Base-by-base conservation (phyloP, 1,140 invertebrate species). In the Orius laevigatus region DNA sequence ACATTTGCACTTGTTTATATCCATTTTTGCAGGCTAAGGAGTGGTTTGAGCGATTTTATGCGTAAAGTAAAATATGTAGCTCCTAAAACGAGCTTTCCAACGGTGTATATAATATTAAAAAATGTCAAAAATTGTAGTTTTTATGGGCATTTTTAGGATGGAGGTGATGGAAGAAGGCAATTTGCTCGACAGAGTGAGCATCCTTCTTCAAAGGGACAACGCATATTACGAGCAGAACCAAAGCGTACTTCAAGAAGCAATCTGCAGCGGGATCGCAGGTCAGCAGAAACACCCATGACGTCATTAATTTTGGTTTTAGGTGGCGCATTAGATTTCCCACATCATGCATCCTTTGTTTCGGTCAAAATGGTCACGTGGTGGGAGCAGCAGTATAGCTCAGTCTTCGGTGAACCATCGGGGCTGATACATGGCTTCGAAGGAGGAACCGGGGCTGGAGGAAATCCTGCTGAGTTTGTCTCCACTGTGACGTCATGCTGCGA, bases 151-250 rank as follows among this genome's bases (percentile, higher is more conserved):
- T 42, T 19, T 16, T 19, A 55, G 40, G 25, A 84, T 84, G 80
- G 81, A 84, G 63, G 77, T 84, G 49, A 82, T 85, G 67, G 81
- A 84, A 73, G 80, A 84, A 72, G 81, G 80, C 18, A 84, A 83
- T 71, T 74, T 84, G 62, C 81, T 84, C 72, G 83, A 84, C 63
- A 72, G 79, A 52, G 80, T 83, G 36, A 73, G 78, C 52, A 83
- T 83, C 57, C 67, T 84, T 33, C 67, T 84, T 35, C 80, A 84
- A 62, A 66, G 81, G 36, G 81, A 85, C 62, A 70, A 81, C 62
- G 75, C 81, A 62, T 84, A 83, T 67, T 85, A 85, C 67, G 75
- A 81, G 76, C 70, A 71, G 53, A 77, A 81, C 60, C 81, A 84
- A 60, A 74, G 75, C 5, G 78, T 85, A 1, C 58, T 84, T 2